A percentile compares a stretch with the other conserved stretches of the same genome.
Evolutionary conservation across 2,797 vertebrate genomes (phyloP).

Genomic region (Sternotherus odoratus): DNA sequence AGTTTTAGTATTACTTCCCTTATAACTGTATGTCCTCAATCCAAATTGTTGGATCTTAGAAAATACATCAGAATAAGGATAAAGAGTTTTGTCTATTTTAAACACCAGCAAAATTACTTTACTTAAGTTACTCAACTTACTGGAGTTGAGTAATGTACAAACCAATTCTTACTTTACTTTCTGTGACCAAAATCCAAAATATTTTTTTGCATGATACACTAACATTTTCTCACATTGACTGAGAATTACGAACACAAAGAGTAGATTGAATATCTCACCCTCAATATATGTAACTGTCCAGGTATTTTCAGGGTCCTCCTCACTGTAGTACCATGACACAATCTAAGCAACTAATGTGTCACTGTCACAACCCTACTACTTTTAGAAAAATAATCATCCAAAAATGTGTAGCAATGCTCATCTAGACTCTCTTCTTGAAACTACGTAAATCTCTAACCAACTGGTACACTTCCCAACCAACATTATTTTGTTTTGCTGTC

Average conservation of each 20-base stretch:
- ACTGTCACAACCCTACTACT: background rate
- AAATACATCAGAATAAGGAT: background rate
- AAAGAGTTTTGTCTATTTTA: rapidly evolving
- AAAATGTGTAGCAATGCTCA: background rate
- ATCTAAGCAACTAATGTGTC: background rate
- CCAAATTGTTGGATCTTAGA: background rate
- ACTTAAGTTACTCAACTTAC: background rate
- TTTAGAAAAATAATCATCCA: background rate
- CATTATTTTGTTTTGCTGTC: background rate
- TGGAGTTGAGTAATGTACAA: background rate
- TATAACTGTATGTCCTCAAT: background rate
- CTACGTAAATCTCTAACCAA: background rate
- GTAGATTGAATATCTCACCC: background rate
- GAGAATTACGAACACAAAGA: background rate
- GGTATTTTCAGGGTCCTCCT: background rate
- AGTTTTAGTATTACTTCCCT: background rate
- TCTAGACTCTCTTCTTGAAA: background rate
- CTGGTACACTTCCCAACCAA: background rate
- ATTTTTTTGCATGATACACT: background rate
- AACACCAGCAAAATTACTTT: background rate
- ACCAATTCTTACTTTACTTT: background rate
- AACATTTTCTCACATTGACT: background rate
- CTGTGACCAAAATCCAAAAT: background rate
- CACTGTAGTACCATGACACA: background rate
- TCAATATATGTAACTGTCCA: background rate